A percentile compares a stretch with the other conserved stretches of the same genome.
These are phyloP conservation scores for Imbricaverruca yamaguchii DNA, from an alignment of 2,888 invertebrate genomes.

Conservation along the genomic window DNA sequence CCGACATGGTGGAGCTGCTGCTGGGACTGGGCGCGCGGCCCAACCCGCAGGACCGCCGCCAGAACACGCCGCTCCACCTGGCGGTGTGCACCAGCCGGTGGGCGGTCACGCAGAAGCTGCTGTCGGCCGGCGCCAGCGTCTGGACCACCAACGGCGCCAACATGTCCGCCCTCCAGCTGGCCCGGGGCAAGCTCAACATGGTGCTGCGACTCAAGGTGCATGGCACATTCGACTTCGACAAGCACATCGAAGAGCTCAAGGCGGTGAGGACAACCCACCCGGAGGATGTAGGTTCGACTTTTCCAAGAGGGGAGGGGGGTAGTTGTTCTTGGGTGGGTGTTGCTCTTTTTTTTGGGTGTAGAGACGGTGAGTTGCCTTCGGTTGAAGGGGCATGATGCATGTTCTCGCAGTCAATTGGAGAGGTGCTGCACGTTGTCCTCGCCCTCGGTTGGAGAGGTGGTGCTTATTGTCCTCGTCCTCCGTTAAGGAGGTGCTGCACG, in stretches of 20 bases:
- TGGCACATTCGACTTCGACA: slow-evolving; percentile 15
- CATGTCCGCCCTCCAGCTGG: slow-evolving; percentile 18
- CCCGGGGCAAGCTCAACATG: slow-evolving; percentile 12
- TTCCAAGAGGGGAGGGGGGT: too few species aligned
- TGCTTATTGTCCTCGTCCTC: too few species aligned
- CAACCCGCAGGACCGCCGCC: slow-evolving; percentile 1
- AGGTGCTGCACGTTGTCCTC: too few species aligned
- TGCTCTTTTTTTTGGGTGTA: too few species aligned
- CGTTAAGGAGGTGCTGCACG: too few species aligned
- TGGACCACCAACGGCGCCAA: slow-evolving; percentile 1
- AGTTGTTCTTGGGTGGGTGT: too few species aligned
- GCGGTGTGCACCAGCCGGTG: slow-evolving; percentile 9
- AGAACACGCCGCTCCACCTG: slow-evolving; percentile 10
- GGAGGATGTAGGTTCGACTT: too few species aligned
- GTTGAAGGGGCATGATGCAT: too few species aligned
- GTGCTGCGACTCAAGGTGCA: not conserved
- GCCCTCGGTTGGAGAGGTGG: too few species aligned
- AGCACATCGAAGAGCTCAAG: slow-evolving; percentile 1
- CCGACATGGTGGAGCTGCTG: slow-evolving; percentile 13
- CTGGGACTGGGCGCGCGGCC: not conserved
- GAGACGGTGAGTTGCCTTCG: too few species aligned
- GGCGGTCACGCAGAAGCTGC: not conserved
- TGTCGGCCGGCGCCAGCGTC: slow-evolving; percentile 2
- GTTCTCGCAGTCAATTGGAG: too few species aligned
- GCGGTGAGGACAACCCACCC: not conserved